A percentile compares a stretch with the other conserved stretches of the same genome.
Evolutionary conservation across 92 coral and sea anemone genomes (phyloP).

Genomic region (Nematostella vectensis): DNA sequence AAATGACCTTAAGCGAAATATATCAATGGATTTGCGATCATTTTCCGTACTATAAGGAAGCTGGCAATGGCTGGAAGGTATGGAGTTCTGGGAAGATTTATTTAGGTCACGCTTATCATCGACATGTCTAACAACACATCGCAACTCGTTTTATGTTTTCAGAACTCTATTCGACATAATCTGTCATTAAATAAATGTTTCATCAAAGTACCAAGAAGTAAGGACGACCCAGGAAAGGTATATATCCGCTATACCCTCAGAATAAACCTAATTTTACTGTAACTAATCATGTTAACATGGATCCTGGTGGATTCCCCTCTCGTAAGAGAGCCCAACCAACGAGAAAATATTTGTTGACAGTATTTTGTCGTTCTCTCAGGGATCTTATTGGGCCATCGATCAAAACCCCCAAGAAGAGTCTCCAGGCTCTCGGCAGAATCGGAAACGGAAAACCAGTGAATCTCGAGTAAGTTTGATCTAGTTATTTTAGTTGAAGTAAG

Average conservation of each 20-base stretch:
- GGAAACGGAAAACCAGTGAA: constrained; percentile 85
- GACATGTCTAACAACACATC: background rate
- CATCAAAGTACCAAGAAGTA: constrained; percentile 94
- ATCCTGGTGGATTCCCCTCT: too few relatives aligned
- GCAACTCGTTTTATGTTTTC: constrained; percentile 11
- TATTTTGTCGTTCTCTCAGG: too few relatives aligned
- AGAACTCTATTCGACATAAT: constrained; percentile 96
- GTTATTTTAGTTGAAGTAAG: too few relatives aligned
- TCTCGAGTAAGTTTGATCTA: constrained; percentile 55
- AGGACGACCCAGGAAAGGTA: constrained; percentile 97
- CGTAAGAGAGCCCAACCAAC: too few relatives aligned
- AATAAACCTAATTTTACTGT: too few relatives aligned
- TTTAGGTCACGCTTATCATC: too few relatives aligned
- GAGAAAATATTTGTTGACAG: too few relatives aligned
- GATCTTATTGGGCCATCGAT: constrained; percentile 98
- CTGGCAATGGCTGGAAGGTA: constrained; percentile 99
- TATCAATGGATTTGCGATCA: constrained; percentile 99
- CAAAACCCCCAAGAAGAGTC: constrained; percentile 90
- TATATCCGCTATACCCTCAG: too few relatives aligned
- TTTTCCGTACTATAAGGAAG: constrained; percentile 96
- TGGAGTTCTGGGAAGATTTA: too few relatives aligned
- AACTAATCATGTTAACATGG: too few relatives aligned
- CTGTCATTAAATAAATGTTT: constrained; percentile 89
- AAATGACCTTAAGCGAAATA: constrained; percentile 97
- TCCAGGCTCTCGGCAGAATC: constrained; percentile 64